Base-by-base conservation (phyloP, 2,888 invertebrate species). In the Digitonthophagus gazella region DNA sequence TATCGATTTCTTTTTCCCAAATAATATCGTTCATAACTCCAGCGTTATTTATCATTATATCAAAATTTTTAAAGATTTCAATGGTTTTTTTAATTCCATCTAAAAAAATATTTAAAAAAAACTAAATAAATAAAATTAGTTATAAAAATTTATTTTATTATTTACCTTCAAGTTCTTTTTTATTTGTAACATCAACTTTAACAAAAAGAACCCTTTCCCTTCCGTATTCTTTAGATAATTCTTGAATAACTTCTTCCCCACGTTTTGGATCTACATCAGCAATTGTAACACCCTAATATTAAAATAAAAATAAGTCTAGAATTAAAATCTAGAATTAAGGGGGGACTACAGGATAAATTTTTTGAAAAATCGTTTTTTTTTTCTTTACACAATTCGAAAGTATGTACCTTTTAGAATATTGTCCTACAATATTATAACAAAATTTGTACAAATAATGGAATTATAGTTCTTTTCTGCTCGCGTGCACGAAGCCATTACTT, bases 121-220 rank as follows among this genome's bases (percentile, higher is more conserved):
- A 5, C 1, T 64, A 8, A 22, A 0, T 2, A 2, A 2, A 11
- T 2, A 19, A 8, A 18, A 55, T 16, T 22, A 65, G 5, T 16
- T 3, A n/a, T 54, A n/a, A 55, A 55, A 14, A n/a, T 14, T 6
- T 28, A 28, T 58, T 18, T 20, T 44, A 11, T 2, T 20, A 20
- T 16, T 20, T 69, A 69, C 69, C 71, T 71, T 74, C 72, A 15
- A 74, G 55, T 19, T 71, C 70, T n/a, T 65, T 56, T 14, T 70
- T 71, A 57, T 74, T 71, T 8, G 57, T 67, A 1, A 73, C 69
- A 63, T 72, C 71, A 6, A 58, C 69, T 57, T 16, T 14, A 11
- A 66, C 56, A 64, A 72, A 71, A 14, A 67, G 63, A 2, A 73
- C 28, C 15, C 67, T 67, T 20, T 68, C 58, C 19, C 28, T 44